A percentile compares a stretch with the other conserved stretches of the same genome.
phyloP scores from a whole-genome alignment of 2,888 invertebrate species.

The Tetragonula carbonaria region DNA sequence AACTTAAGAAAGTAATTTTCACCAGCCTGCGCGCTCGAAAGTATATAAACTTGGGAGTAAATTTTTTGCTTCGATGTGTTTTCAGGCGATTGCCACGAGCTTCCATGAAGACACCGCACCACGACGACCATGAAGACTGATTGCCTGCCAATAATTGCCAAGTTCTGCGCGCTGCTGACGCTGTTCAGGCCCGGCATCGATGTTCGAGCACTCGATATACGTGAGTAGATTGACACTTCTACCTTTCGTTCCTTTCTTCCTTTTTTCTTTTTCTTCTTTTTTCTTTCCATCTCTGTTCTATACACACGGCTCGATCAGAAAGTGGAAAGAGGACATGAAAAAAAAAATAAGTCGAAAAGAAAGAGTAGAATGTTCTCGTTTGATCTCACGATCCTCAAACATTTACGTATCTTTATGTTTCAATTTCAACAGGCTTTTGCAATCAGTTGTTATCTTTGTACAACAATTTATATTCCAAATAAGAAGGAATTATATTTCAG shows the following conservation, averaged over 20 bases:
- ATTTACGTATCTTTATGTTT: too few species aligned
- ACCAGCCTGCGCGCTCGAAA: not conserved
- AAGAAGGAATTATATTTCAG: too few species aligned
- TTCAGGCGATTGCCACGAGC: constrained; percentile 70
- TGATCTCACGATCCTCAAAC: too few species aligned
- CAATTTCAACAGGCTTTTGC: too few species aligned
- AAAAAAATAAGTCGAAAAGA: too few species aligned
- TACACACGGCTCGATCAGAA: too few species aligned
- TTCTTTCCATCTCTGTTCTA: not conserved
- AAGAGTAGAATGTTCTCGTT: too few species aligned
- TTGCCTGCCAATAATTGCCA: constrained; percentile 77
- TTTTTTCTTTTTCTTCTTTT: not conserved
- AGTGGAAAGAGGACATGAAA: too few species aligned
- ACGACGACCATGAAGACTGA: constrained; percentile 81
- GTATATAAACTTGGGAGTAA: constrained; percentile 18
- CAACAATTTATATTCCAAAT: too few species aligned
- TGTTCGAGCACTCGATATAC: constrained; percentile 78
- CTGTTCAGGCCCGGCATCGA: constrained; percentile 73
- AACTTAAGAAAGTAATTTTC: constrained; percentile 20
- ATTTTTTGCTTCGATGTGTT: constrained; percentile 32
- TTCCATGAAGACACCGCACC: constrained; percentile 77
- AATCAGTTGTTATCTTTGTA: too few species aligned
- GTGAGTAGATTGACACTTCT: constrained; percentile 70
- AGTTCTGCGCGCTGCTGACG: constrained; percentile 73
- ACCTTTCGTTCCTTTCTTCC: not conserved